A percentile compares a stretch with the other conserved stretches of the same genome.
Conservation (phyloP, 2,797 vertebrate genomes). For the Sebastes miniatus region DNA sequence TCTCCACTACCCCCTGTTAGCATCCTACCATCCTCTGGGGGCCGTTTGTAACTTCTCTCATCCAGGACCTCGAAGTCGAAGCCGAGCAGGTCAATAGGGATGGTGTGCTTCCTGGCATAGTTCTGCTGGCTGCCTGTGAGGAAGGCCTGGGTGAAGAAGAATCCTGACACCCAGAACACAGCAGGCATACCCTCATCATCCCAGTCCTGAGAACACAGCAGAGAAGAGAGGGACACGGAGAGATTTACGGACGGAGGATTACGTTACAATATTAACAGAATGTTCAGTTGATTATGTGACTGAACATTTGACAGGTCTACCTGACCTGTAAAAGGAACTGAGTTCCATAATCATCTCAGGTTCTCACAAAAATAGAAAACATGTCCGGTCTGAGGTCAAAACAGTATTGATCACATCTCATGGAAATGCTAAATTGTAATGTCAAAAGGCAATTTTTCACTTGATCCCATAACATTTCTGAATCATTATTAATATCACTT, state of each 20-base stretch:
- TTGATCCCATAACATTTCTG: not conserved
- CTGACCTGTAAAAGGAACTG: not conserved
- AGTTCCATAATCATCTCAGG: not conserved
- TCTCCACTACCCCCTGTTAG: not conserved
- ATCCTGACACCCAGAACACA: constrained; percentile 91
- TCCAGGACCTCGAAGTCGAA: constrained; percentile 92
- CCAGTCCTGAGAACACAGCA: constrained; percentile 81
- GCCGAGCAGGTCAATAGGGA: constrained; percentile 88
- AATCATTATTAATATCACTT: not conserved
- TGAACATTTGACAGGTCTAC: not conserved
- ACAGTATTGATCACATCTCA: not conserved
- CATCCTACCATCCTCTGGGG: constrained; percentile 88
- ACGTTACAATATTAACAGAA: not conserved
- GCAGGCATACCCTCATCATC: constrained; percentile 85
- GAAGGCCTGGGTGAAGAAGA: constrained; percentile 96
- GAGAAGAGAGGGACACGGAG: not conserved
- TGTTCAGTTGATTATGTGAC: not conserved
- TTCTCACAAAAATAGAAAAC: not conserved
- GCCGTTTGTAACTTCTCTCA: constrained; percentile 78
- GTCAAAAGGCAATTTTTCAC: not conserved
- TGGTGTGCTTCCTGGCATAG: constrained; percentile 88
- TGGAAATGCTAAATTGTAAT: not conserved
- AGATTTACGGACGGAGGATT: no score
- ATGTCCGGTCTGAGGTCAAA: not conserved
- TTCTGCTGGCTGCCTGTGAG: constrained; percentile 92